Base-by-base conservation (phyloP, 2,797 vertebrate genomes). In the Champsocephalus esox region DNA sequence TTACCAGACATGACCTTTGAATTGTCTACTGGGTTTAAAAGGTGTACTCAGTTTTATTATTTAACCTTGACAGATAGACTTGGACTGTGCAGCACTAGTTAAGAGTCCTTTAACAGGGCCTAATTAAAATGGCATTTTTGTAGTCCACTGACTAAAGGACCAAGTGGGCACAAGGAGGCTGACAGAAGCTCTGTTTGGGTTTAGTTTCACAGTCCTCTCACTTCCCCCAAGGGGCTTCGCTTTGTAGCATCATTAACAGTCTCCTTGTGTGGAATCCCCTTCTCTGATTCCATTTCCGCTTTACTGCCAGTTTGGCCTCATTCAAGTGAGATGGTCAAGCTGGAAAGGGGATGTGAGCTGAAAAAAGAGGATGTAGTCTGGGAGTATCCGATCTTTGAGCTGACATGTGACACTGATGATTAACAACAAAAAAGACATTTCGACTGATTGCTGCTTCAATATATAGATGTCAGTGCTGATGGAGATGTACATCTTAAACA, bases 301-400 rank as follows among this genome's bases (percentile, higher is more conserved):
- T 91, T 88, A 82, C 60, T 70, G 79, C 80, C 79, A 82, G 79
- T 87, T 76, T 72, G 83, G 78, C 72, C 78, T 82, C 57, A 72
- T 70, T 83, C 76, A 86, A 81, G 78, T 68, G 88, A 54, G 78
- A 84, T 77, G 86, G 82, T 84, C 87, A 85, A 77, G 75, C 68
- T 85, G 81, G 75, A 94, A 94, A 93, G 91, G 88, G 91, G 93
- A 94, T 92, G 89, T 94, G 92, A 93, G 92, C 80, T 88, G 66
- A 72, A 78, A 90, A 94, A 94, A 92, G 89, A 90, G 94, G 94
- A 94, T 93, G 92, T 91, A 80, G 70, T 79, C 32, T 50, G 71
- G 74, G 80, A 86, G 79, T 70, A 80, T 83, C 79, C 71, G 58
- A 38, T 55, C 57, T 76, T 70, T 74, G 52, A 56, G 55, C 75